Base-by-base conservation (phyloP, 2,797 vertebrate genomes). In the Adelosebastes latens region DNA sequence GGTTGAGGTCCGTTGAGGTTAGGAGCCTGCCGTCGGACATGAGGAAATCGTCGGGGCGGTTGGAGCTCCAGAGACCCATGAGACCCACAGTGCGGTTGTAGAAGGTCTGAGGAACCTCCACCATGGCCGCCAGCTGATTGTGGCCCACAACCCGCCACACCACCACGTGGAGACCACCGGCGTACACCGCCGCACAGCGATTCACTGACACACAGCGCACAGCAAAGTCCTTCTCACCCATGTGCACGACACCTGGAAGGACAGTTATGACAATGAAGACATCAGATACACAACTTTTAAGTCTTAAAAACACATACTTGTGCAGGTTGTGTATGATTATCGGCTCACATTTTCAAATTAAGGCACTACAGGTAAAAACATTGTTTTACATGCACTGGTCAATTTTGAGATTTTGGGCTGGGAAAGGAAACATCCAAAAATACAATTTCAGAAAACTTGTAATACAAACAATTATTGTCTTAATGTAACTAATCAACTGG, bases 41-140 rank as follows among this genome's bases (percentile, higher is more conserved):
- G 56, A 96, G 94, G 87, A 97, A 96, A 73, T 96, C 96, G 5
- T 96, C 94, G 0, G 89, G 80, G 55, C 83, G 91, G 84, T 83
- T 95, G 75, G 95, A 53, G 84, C 90, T 96, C 96, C 96, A 97
- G 32, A 94, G 89, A 29, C 96, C 96, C 93, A 97, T 89, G n/a
- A 97, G 93, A 16, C 96, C 96, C 75, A 97, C 87, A 0, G 96
- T 97, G 69, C 94, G 96, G 72, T 93, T 95, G 87, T 92, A 96
- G 87, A 96, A 97, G 25, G 62, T 80, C 89, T 97, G 95, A 7
- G 96, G 96, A 53, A 96, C 87, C 78, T 95, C 94, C 74, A 96
- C 93, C 62, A 94, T 85, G 74, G 94, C 85, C 3, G 42, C 83
- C 72, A 97, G 87, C 79, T 95, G 93, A 13, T 70, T 89, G 39